A percentile compares a stretch with the other conserved stretches of the same genome.
These are phyloP conservation scores for Chlorodrepanis virens DNA, from an alignment of 2,113 vertebrate species.

Conservation along the genomic window DNA sequence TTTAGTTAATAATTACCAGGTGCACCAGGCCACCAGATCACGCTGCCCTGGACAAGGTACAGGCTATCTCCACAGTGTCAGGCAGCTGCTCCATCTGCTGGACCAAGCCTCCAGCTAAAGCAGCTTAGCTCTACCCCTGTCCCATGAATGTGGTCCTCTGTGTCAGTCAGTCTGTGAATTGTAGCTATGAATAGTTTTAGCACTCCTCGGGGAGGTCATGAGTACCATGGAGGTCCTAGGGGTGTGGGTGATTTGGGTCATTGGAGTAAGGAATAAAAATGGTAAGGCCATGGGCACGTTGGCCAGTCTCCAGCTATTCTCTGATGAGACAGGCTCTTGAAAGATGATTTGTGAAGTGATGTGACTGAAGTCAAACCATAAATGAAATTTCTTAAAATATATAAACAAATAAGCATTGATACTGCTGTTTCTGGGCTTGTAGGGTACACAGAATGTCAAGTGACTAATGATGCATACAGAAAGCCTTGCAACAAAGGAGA, in stretches of 20 bases:
- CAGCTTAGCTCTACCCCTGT: rapidly evolving
- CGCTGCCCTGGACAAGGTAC: background rate
- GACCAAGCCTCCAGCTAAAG: background rate
- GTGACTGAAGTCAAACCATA: background rate
- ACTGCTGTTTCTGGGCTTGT: background rate
- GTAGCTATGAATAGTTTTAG: background rate
- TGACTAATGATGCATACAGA: constrained; percentile 36
- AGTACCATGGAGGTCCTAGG: background rate
- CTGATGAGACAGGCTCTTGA: background rate
- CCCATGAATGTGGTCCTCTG: rapidly evolving
- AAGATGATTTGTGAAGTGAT: constrained; percentile 17
- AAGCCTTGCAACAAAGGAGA: constrained; percentile 24
- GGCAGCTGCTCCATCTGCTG: constrained; percentile 50
- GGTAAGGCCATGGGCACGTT: background rate
- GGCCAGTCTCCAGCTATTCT: background rate
- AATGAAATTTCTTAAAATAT: constrained; percentile 14
- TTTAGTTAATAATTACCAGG: background rate
- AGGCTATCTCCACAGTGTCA: background rate
- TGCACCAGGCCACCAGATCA: background rate
- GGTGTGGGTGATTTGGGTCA: background rate
- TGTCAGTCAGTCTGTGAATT: background rate
- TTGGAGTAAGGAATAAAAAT: background rate
- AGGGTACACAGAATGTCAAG: background rate
- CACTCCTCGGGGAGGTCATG: background rate
- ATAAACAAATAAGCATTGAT: constrained; percentile 29